phyloP scores from a whole-genome alignment of 1,140 invertebrate species.

The Himalopsyche phryganea region DNA sequence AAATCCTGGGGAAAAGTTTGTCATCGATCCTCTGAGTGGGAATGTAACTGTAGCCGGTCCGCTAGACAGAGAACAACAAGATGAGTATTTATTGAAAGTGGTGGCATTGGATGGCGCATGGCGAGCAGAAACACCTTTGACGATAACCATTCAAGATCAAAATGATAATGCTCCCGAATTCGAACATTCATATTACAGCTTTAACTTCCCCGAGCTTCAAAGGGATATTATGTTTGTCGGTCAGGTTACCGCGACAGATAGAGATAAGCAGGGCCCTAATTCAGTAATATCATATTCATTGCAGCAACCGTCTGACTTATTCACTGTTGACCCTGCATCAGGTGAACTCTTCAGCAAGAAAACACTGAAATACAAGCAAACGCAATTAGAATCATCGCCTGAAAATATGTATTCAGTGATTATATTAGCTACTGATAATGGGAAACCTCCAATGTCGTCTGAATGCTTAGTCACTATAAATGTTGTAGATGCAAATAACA shows the following conservation, averaged over 20 bases:
- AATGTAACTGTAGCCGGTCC: slow-evolving; percentile 86
- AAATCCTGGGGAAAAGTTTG: slow-evolving; percentile 84
- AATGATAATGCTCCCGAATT: slow-evolving; percentile 94
- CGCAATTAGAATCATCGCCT: slow-evolving; percentile 69
- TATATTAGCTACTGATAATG: slow-evolving; percentile 86
- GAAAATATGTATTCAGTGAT: slow-evolving; percentile 85
- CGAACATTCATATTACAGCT: slow-evolving; percentile 80
- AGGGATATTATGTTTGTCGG: slow-evolving; percentile 77
- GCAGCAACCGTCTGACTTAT: slow-evolving; percentile 85
- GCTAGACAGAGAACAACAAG: slow-evolving; percentile 84
- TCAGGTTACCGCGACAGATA: slow-evolving; percentile 82
- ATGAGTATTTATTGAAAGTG: slow-evolving; percentile 87
- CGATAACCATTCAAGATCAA: slow-evolving; percentile 90
- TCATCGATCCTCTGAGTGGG: slow-evolving; percentile 81
- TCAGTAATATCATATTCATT: slow-evolving; percentile 89
- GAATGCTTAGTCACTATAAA: slow-evolving; percentile 81
- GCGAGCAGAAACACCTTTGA: slow-evolving; percentile 82
- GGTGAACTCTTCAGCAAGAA: slow-evolving; percentile 87
- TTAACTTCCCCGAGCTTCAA: slow-evolving; percentile 86
- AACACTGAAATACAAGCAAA: slow-evolving; percentile 77
- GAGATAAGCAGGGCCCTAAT: slow-evolving; percentile 91
- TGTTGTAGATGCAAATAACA: slow-evolving; percentile 87
- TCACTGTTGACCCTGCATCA: slow-evolving; percentile 84
- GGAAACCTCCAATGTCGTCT: slow-evolving; percentile 86
- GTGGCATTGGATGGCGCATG: slow-evolving; percentile 85